phyloP scores from a whole-genome alignment of 2,113 vertebrate genomes.

The Riparia riparia region DNA sequence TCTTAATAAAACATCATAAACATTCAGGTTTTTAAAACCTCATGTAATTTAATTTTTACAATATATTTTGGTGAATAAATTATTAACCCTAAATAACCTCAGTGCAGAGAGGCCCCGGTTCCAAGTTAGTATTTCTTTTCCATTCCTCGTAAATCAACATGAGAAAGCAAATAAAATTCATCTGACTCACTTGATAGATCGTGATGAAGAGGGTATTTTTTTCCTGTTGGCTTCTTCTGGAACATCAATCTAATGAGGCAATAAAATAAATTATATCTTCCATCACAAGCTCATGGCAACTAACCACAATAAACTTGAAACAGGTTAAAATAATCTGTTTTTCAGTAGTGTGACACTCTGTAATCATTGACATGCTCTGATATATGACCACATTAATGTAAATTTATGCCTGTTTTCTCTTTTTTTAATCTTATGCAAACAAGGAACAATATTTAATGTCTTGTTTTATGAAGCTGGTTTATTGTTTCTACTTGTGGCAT shows the following conservation, averaged over 20 bases:
- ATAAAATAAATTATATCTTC: neutral
- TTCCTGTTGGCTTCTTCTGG: constrained; percentile 73
- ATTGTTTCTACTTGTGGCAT: neutral
- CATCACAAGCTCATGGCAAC: neutral
- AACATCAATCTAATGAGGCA: constrained; percentile 78
- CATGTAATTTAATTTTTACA: neutral
- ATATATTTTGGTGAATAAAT: neutral
- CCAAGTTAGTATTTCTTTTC: neutral
- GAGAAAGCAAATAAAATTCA: neutral
- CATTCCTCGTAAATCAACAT: neutral
- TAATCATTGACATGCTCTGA: neutral
- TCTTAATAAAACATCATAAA: neutral
- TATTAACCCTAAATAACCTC: neutral
- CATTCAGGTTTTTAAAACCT: neutral
- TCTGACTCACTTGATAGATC: constrained; percentile 80
- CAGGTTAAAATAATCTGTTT: neutral
- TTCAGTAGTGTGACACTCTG: neutral
- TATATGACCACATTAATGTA: neutral
- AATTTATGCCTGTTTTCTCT: neutral
- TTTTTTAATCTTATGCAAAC: neutral
- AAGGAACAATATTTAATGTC: neutral
- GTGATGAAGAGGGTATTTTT: constrained; percentile 59
- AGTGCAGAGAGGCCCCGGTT: neutral
- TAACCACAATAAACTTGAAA: neutral
- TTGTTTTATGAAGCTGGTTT: neutral